These are phyloP conservation scores for Stenchaetothrips biformis DNA, from an alignment of 2,888 invertebrate species.

Conservation along the genomic window DNA sequence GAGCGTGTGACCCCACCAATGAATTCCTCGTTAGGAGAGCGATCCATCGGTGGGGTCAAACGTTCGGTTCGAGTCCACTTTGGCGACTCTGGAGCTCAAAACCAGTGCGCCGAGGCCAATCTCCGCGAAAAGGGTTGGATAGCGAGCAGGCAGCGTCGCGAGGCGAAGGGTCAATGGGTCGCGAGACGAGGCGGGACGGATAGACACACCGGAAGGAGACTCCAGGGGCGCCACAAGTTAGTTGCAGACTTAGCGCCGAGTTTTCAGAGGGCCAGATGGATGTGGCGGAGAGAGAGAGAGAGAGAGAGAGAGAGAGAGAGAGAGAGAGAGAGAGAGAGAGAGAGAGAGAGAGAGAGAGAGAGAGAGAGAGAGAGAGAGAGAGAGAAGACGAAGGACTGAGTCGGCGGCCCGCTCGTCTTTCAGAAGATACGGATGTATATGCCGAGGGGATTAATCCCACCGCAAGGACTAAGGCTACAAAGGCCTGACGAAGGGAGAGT, in stretches of 20 bases:
- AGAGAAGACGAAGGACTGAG: constrained; percentile 33
- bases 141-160: neutral
- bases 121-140: no score
- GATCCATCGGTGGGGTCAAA: no score
- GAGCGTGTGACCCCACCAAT: no score
- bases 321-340: constrained; percentile 39
- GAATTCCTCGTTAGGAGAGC: no score
- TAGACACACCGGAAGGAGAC: neutral
- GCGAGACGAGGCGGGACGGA: neutral
- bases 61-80: no score
- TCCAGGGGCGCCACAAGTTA: constrained; percentile 25
- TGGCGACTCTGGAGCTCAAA: neutral
- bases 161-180: neutral
- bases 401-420: neutral
- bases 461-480: neutral
- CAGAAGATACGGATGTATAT: neutral
- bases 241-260: constrained; percentile 27
- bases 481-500: constrained; percentile 9
- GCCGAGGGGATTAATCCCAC: neutral
- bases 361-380: constrained; percentile 46
- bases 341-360: constrained; percentile 44
- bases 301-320: constrained; percentile 30
- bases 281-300: constrained; percentile 30
- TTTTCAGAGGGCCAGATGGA: constrained; percentile 26
- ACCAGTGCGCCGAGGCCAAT: no score